Evolutionary conservation across 2,113 vertebrate species (phyloP).

Genomic region (Bos indicus): DNA sequence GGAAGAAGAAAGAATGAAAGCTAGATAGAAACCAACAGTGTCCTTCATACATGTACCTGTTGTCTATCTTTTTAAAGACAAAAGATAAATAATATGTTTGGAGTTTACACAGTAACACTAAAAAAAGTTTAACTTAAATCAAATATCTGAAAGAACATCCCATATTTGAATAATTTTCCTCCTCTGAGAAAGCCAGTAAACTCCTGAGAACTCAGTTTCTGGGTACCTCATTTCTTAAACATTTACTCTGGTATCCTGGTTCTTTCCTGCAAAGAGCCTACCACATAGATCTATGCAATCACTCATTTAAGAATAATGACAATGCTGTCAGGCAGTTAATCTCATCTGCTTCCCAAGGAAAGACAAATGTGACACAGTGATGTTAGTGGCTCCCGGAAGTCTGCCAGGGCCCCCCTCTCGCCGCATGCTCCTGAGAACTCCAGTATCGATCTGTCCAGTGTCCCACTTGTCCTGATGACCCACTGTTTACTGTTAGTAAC

Average conservation of each 20-base stretch:
- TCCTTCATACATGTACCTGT: not conserved
- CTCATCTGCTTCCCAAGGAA: not conserved
- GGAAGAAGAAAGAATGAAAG: not conserved
- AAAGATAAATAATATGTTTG: not conserved
- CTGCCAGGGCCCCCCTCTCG: not conserved
- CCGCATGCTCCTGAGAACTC: not conserved
- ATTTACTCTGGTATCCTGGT: not conserved
- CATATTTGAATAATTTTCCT: constrained; percentile 44
- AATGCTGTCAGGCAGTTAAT: constrained; percentile 3
- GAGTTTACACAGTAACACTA: not conserved
- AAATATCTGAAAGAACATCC: constrained; percentile 36
- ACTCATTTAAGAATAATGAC: constrained; percentile 38
- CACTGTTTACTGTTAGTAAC: not conserved
- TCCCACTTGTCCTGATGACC: not conserved
- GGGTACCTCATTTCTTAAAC: constrained; percentile 43
- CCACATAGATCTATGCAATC: not conserved
- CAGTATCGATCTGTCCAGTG: not conserved
- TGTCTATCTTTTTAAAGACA: not conserved
- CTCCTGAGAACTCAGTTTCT: constrained; percentile 45
- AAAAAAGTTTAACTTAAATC: constrained; percentile 40
- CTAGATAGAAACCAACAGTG: not conserved
- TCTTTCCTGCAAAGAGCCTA: constrained; percentile 24
- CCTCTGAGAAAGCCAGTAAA: constrained; percentile 42
- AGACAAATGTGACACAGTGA: not conserved
- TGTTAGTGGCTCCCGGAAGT: not conserved